These are phyloP conservation scores for Chloroceryle aenea DNA, from an alignment of 2,113 vertebrate genomes.

Conservation along the genomic window DNA sequence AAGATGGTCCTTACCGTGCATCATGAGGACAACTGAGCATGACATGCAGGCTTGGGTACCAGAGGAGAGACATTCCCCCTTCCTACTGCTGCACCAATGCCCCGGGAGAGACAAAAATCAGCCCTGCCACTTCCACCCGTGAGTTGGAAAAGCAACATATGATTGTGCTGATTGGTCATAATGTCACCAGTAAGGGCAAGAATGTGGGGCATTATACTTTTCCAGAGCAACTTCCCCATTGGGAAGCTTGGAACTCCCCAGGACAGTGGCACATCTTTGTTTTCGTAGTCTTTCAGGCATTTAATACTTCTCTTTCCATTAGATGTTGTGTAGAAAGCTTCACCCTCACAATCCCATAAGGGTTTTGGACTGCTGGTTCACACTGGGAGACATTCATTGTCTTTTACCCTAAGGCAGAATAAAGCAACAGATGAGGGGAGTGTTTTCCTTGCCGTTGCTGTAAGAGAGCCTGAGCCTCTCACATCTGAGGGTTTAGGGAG, in stretches of 20 bases:
- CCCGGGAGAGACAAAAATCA: not conserved
- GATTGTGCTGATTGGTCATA: not conserved
- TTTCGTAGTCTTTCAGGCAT: not conserved
- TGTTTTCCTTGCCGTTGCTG: not conserved
- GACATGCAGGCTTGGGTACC: not conserved
- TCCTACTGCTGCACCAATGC: not conserved
- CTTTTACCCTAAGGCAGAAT: not conserved
- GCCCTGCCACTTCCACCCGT: not conserved
- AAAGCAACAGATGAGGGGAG: not conserved
- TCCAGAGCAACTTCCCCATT: rapidly evolving
- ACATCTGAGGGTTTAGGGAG: not conserved
- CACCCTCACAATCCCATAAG: not conserved
- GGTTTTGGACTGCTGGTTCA: not conserved
- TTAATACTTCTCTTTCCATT: not conserved
- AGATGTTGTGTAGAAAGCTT: not conserved
- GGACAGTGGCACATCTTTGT: not conserved
- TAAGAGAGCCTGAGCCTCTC: rapidly evolving
- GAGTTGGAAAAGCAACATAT: rapidly evolving
- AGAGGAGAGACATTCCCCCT: not conserved
- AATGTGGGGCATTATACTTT: not conserved
- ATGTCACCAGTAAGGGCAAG: rapidly evolving
- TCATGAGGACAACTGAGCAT: not conserved
- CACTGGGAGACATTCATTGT: rapidly evolving
- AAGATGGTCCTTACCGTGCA: not conserved
- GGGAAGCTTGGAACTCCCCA: not conserved